Conservation (phyloP, 2,888 invertebrate species). For the Thyatira batis region DNA sequence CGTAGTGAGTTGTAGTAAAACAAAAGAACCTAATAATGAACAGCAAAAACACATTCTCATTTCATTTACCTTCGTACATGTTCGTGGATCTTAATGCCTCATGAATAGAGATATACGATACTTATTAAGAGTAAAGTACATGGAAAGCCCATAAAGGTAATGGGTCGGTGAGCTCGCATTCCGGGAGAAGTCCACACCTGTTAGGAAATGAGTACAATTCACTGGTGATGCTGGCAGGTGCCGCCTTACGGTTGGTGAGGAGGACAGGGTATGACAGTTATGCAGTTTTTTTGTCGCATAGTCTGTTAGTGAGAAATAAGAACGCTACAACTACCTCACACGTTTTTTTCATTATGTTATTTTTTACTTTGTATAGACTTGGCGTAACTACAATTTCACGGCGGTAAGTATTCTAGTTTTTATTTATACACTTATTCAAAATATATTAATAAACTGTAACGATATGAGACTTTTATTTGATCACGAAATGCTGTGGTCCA, state of each 20-base stretch:
- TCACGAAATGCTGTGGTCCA: too few relatives aligned
- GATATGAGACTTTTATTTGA: too few relatives aligned
- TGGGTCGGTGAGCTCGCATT: slow-evolving; percentile 26
- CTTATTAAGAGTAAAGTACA: slow-evolving; percentile 43
- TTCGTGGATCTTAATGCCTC: slow-evolving; percentile 7
- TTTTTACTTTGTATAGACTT: too few relatives aligned
- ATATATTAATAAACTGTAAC: too few relatives aligned
- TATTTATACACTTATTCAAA: too few relatives aligned
- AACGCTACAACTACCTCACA: too few relatives aligned
- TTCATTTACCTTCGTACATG: neutral
- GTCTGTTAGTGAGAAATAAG: too few relatives aligned
- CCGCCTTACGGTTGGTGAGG: slow-evolving; percentile 7
- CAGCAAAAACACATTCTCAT: neutral
- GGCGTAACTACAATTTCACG: too few relatives aligned
- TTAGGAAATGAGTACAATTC: slow-evolving; percentile 26
- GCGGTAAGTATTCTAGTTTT: too few relatives aligned
- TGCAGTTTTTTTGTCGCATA: too few relatives aligned
- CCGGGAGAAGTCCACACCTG: slow-evolving; percentile 34
- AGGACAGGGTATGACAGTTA: neutral
- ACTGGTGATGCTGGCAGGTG: slow-evolving; percentile 9
- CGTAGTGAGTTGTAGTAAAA: too few relatives aligned
- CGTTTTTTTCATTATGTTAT: too few relatives aligned
- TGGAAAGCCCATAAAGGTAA: slow-evolving; percentile 56
- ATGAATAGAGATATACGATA: slow-evolving; percentile 48
- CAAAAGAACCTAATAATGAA: neutral